Evolutionary conservation across 2,888 invertebrate genomes (phyloP).

Genomic region (Allophyes oxyacanthae): DNA sequence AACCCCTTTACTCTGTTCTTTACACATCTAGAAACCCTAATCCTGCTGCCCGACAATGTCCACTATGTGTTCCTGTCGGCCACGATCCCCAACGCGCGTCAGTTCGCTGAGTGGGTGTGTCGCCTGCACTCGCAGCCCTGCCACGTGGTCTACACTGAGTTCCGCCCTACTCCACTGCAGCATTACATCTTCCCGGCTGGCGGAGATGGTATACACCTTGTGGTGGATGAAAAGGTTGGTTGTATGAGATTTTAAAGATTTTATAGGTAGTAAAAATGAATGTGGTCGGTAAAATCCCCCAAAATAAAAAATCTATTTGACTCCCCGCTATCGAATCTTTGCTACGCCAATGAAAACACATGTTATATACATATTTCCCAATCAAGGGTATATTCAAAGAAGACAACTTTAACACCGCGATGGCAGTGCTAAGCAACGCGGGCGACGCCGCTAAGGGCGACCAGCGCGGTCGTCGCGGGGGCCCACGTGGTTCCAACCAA

Average conservation of each 20-base stretch:
- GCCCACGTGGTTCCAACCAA: conserved; percentile 90
- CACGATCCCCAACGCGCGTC: conserved; percentile 99
- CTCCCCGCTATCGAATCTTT: too few relatives aligned
- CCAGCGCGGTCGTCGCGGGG: conserved; percentile 93
- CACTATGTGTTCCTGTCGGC: conserved; percentile 99
- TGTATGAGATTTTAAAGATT: conserved; percentile 18
- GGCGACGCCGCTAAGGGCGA: conserved; percentile 96
- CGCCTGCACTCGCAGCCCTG: conserved; percentile 98
- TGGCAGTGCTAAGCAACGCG: conserved; percentile 95
- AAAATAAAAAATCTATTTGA: too few relatives aligned
- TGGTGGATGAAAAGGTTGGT: conserved; percentile 96
- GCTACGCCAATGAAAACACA: too few relatives aligned
- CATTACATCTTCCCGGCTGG: conserved; percentile 99
- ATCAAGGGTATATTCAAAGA: conserved; percentile 97
- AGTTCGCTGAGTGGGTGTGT: conserved; percentile 98
- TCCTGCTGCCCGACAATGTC: conserved; percentile 98
- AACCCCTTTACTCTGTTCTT: neutral
- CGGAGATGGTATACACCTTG: conserved; percentile 98
- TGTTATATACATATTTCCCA: too few relatives aligned
- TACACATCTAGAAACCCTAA: conserved; percentile 94
- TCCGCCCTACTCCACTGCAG: conserved; percentile 98
- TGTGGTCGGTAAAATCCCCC: too few relatives aligned
- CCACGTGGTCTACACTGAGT: conserved; percentile 99
- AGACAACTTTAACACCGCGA: conserved; percentile 99
- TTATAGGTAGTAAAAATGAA: too few relatives aligned